Percentiles rank a stretch among this genome's conserved stretches.
These are phyloP conservation scores for Drosophila multiciliata DNA, from an alignment of 2,888 invertebrate genomes.

Conservation along the genomic window DNA sequence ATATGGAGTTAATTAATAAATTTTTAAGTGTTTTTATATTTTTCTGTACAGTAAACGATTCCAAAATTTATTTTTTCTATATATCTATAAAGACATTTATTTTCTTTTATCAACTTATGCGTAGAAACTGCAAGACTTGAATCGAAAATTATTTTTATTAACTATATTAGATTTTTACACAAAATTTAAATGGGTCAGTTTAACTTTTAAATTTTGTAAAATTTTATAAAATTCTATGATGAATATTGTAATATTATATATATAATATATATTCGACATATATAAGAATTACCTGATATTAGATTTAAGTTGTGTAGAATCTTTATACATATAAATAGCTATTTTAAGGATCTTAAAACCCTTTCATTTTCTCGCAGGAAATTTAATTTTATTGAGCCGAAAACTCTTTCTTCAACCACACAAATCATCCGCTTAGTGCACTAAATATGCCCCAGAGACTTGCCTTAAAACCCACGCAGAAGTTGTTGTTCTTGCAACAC, in stretches of 20 bases:
- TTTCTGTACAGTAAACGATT: too few relatives aligned
- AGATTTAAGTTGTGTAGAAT: accelerated
- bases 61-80: too few relatives aligned
- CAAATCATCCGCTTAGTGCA: slow-evolving; percentile 5
- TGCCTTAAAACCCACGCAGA: slow-evolving; percentile 23
- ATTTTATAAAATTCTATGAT: background rate
- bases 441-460: slow-evolving; percentile 9
- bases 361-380: background rate
- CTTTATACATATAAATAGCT: too few relatives aligned
- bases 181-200: too few relatives aligned
- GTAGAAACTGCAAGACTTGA: too few relatives aligned
- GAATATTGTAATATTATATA: background rate
- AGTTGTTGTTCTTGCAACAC: slow-evolving; percentile 39
- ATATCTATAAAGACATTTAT: too few relatives aligned
- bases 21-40: too few relatives aligned
- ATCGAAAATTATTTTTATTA: background rate
- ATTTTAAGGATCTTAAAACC: background rate
- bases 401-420: background rate
- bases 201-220: too few relatives aligned
- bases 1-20: too few relatives aligned
- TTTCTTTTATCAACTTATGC: too few relatives aligned
- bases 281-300: too few relatives aligned
- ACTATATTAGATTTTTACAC: background rate
- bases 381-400: background rate
- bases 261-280: too few relatives aligned